Conservation (phyloP, 2,113 vertebrate species). For the Rynchops niger region DNA sequence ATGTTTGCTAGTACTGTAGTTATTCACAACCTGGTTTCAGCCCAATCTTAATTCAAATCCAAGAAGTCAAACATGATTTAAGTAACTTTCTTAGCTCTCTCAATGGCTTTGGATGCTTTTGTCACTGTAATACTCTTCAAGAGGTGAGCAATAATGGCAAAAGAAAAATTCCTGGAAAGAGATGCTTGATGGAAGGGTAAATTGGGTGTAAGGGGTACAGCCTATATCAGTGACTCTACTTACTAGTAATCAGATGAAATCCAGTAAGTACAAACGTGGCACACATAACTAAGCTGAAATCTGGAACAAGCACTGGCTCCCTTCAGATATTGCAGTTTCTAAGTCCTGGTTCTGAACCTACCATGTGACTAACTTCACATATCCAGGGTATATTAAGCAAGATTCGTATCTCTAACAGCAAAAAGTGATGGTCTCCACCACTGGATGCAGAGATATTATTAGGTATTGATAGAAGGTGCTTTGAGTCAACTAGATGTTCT, state of each 20-base stretch:
- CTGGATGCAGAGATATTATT: constrained; percentile 29
- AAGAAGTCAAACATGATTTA: neutral
- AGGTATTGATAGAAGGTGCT: neutral
- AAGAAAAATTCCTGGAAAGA: neutral
- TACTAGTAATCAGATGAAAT: neutral
- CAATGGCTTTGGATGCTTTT: neutral
- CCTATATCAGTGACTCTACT: neutral
- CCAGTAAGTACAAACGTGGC: neutral
- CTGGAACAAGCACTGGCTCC: neutral
- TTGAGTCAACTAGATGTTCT: neutral
- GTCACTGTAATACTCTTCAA: neutral
- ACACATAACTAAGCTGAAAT: neutral
- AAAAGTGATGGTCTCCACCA: neutral
- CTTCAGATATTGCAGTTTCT: neutral
- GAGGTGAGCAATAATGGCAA: neutral
- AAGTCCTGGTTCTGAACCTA: neutral
- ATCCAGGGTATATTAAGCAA: constrained; percentile 18
- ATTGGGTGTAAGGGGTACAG: neutral
- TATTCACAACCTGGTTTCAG: neutral
- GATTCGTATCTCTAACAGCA: constrained; percentile 15
- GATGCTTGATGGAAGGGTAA: neutral
- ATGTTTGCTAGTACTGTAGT: neutral
- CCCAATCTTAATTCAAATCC: neutral
- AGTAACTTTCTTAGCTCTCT: neutral
- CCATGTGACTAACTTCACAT: neutral